Evolutionary conservation across 1,140 invertebrate genomes (phyloP), one percentile per base, ranked within the genome.

Genomic region (Aleiodes sp.): DNA sequence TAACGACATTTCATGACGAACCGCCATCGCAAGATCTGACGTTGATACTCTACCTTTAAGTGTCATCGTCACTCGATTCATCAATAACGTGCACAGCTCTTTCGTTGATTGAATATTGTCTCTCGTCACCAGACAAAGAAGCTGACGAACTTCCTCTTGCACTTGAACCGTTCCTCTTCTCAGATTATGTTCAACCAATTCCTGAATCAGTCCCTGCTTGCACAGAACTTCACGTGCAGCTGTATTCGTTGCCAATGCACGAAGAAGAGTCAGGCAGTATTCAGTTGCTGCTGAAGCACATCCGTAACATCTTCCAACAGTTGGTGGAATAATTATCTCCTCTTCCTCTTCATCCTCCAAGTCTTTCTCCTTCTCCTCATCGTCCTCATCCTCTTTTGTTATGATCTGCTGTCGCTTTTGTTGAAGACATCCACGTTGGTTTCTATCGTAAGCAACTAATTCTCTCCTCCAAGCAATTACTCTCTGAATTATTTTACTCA

Each of bases 401-500:
- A 19, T 72, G 72, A 37, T 66, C 41, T 62, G 29, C 16, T 63
- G 66, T 67, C 68, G 78, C 65, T 7, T 68, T 28, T 43, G 73
- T 16, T 8, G 39, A 52, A 2, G 57, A 71, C 7, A 35, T 43
- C 72, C 90, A 24, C 88, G 83, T 77, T 97, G 94, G 70, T 93
- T 93, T 52, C 95, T 88, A 83, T 99, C 97, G 79, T 97, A 98
- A 0, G 95, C 92, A 0, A 98, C 94, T 21, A 98, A 86, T 81
- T 98, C 96, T 76, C 94, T 91, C 24, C 95, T 91, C 79, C 94
- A 96, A 0, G 95, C 94, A 64, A 96, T 87, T 4, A 97, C 95
- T 80, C 93, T 92, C 87, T 98, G 94, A 65, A 98, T 97, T 60
- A 98, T 96, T 86, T 98, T 97, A 80, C 95, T 97, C 0, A 99